Conservation (phyloP, 2,113 vertebrate genomes). For the Brevimyrus niger region DNA sequence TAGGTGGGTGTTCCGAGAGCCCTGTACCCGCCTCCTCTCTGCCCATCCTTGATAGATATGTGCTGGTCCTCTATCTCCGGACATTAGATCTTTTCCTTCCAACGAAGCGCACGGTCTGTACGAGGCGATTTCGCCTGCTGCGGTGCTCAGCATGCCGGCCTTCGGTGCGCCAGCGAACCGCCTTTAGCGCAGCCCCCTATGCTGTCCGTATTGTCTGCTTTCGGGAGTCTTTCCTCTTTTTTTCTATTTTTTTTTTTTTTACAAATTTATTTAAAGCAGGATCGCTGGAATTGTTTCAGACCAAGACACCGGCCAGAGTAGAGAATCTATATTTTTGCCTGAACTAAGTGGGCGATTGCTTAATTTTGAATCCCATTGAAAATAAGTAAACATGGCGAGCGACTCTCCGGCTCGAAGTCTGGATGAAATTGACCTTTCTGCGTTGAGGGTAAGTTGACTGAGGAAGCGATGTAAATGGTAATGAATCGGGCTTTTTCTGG, state of each 20-base stretch:
- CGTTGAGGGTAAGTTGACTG: conserved; percentile 74
- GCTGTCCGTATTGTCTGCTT: neutral
- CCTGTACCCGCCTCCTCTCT: conserved; percentile 5
- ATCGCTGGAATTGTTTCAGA: conserved; percentile 23
- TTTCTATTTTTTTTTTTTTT: neutral
- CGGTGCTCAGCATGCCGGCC: neutral
- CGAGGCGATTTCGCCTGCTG: neutral
- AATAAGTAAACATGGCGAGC: conserved; percentile 81
- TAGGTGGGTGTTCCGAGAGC: neutral
- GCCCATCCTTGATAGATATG: neutral
- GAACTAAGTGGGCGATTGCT: conserved; percentile 37
- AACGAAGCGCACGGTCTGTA: neutral
- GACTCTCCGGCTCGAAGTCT: conserved; percentile 92
- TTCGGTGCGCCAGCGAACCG: neutral
- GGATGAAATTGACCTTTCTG: conserved; percentile 95
- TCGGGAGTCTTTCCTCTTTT: neutral
- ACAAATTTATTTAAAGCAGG: neutral
- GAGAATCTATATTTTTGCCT: conserved; percentile 12
- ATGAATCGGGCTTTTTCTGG: neutral
- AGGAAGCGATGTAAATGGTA: conserved; percentile 6
- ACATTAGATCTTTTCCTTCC: neutral
- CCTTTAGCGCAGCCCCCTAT: neutral
- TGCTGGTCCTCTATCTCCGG: neutral
- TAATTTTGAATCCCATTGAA: conserved; percentile 49
- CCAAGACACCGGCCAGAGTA: conserved; percentile 38